Base-by-base conservation (phyloP, 2,113 vertebrate species). In the Channa argus region DNA sequence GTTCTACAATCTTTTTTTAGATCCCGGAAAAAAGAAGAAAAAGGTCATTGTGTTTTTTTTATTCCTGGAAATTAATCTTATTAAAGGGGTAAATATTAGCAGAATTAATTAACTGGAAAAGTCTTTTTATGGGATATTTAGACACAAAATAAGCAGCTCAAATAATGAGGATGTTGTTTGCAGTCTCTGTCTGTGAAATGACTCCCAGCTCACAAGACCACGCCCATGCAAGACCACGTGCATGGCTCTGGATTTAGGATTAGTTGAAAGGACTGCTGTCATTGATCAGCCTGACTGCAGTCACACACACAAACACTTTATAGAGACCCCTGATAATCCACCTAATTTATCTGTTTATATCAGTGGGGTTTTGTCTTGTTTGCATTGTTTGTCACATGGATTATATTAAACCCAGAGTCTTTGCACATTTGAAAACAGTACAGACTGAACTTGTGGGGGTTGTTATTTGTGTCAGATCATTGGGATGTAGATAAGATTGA, bases 161-260 rank as follows among this genome's bases (percentile, higher is more conserved):
- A 79, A 71, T 72, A 77, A 88, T 56, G 67, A 83, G 60, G 62
- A 55, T 67, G 43, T 45, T 5, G 5, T 77, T 78, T 85, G 41
- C 56, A 71, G 75, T 63, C 6, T 36, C 58, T n/a, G 36, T 43
- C 51, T 63, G 45, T 72, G 56, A 77, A 79, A 68, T 72, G 39
- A 38, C 9, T 44, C 38, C 12, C 0, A 1, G 36, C 53, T 75
- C 46, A 54, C 58, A 12, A 24, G 63, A 53, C 63, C 75, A 70
- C 64, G 14, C 51, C 78, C 14, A 1, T 8, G 11, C 47, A 58
- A 62, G 24, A 24, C 24, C 74, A 37, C 68, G 62, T 58, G 54
- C 64, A 5, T 7, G 9, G 47, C 38, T 71, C 50, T 49, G 65
- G 64, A 60, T 85, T 77, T 67, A 62, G 70, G 71, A 79, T 81